Conservation (phyloP, 2,797 vertebrate genomes). For the Pseudomugil gertrudae region DNA sequence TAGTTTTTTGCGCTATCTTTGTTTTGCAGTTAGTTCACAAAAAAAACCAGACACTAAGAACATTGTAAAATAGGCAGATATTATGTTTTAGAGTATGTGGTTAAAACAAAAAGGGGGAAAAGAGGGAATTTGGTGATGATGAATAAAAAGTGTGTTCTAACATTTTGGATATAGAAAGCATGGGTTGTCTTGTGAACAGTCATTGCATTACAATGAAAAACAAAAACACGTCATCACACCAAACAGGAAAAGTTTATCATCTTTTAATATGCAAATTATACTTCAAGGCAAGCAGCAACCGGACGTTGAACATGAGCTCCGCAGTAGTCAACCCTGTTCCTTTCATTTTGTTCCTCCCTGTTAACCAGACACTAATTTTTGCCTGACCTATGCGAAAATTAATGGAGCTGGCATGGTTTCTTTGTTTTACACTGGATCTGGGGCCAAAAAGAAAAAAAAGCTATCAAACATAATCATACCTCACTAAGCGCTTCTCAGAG, state of each 20-base stretch:
- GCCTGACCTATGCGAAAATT: not conserved
- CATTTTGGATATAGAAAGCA: too few relatives aligned
- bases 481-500: not conserved
- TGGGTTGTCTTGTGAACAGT: too few relatives aligned
- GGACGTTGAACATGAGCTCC: slow-evolving; percentile 1
- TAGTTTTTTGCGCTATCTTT: not conserved
- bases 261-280: not conserved
- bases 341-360: not conserved
- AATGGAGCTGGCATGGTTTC: not conserved
- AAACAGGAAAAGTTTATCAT: not conserved
- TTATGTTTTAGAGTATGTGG: not conserved
- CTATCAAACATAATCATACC: not conserved
- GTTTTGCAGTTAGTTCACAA: too few relatives aligned
- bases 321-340: not conserved
- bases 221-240: not conserved
- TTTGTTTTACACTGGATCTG: slow-evolving; percentile 1
- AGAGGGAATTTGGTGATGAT: not conserved
- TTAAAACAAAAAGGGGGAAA: too few relatives aligned
- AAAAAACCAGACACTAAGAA: too few relatives aligned
- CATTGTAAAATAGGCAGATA: not conserved
- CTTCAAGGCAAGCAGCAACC: not conserved
- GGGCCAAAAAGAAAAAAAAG: not conserved
- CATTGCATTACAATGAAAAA: not conserved
- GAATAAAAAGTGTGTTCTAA: not conserved
- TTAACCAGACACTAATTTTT: slow-evolving; percentile 8